Base-by-base conservation (phyloP, 2,797 vertebrate genomes). In the Trichosurus vulpecula region DNA sequence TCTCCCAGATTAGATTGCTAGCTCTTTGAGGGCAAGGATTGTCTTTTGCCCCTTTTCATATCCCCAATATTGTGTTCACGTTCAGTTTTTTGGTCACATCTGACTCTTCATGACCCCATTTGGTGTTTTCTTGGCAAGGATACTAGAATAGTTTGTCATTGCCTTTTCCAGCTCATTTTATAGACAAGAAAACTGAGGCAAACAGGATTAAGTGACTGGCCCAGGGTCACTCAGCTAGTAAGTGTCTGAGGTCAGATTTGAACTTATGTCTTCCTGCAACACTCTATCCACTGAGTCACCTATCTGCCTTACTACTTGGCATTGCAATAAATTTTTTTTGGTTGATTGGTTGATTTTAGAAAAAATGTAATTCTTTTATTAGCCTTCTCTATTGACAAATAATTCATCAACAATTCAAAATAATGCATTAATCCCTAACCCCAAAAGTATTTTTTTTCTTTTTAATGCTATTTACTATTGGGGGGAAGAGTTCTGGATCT, bases 301-400 rank as follows among this genome's bases (percentile, higher is more conserved):
- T 94, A 30, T 66, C 30, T 61, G 29, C 35, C 35, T 31, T 35
- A 66, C 35, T 5, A 66, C 61, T 35, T 35, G n/a, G 35, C 35
- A n/a, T 19, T 1, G 14, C 66, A 35, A 66, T 35, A 66, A 66
- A 66, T 6, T 55, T 22, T 66, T 66, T 66, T 61, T 61, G 12
- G 66, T 66, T n/a, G 35, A n/a, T n/a, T n/a, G 13, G 0, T 29
- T 66, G 19, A 90, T 93, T 61, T 3, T 90, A 0, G 29, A 92
- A n/a, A 0, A 94, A n/a, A 0, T 55, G 3, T 56, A 4, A 3
- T 58, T 41, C 6, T 92, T 12, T 11, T 91, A 3, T 19, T 47
- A 0, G 81, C 19, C 41, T 92, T 95, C 94, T 4, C 8, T 95
- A 95, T 96, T 96, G 25, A 91, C 96, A 92, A 25, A 0, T 35